Evolutionary conservation across 2,797 vertebrate genomes (phyloP).

Genomic region (Acanthiza pusilla): DNA sequence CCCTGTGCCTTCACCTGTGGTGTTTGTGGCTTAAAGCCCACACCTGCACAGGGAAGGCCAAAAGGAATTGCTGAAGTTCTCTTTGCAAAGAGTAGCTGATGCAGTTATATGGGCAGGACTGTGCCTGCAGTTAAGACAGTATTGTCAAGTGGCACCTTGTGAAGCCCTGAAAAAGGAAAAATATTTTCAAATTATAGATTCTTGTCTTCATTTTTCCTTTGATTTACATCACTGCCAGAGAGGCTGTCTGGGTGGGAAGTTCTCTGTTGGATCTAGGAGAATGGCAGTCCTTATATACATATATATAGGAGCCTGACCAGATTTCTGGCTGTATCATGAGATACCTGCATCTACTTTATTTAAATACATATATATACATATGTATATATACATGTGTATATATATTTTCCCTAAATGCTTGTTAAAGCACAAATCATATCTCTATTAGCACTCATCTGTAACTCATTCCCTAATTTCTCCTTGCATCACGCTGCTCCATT

Average conservation of each 20-base stretch:
- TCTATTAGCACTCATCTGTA: constrained; percentile 12
- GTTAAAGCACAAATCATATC: constrained; percentile 8
- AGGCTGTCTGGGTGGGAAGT: not conserved
- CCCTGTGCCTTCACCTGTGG: not conserved
- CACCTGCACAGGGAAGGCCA: not conserved
- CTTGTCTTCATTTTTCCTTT: not conserved
- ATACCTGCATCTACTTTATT: not conserved
- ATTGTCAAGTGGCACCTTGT: not conserved
- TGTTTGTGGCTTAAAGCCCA: not conserved
- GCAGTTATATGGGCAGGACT: not conserved
- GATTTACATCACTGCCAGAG: not conserved
- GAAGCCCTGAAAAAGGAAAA: not conserved
- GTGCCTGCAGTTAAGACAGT: not conserved
- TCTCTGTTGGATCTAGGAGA: not conserved
- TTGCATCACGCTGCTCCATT: not conserved
- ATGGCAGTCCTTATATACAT: not conserved
- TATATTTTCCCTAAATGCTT: not conserved
- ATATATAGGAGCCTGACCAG: constrained; percentile 46
- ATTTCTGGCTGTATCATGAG: constrained; percentile 54
- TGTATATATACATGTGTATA: accelerated
- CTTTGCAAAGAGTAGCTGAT: not conserved
- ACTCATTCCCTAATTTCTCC: not conserved
- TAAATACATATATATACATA: not conserved
- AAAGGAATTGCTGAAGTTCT: not conserved
- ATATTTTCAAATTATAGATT: not conserved